Conservation (phyloP, 1,140 invertebrate species). For the Diachasma alloeum region DNA sequence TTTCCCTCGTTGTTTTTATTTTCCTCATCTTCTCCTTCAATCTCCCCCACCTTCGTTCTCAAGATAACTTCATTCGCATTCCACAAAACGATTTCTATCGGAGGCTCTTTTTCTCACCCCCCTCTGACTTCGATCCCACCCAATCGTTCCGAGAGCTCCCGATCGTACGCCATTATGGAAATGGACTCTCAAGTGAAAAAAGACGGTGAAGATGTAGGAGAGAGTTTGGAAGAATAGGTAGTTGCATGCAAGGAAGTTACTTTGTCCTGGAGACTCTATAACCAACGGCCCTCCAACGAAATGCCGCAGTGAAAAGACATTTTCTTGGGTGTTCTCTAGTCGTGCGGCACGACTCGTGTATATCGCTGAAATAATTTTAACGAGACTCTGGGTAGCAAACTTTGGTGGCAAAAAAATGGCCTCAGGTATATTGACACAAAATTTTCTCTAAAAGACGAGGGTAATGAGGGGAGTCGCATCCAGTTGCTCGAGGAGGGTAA, state of each 20-base stretch:
- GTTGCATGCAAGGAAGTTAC: not conserved
- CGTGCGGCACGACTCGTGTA: not conserved
- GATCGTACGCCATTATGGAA: conserved; percentile 20
- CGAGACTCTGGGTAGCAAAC: not conserved
- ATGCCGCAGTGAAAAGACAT: not conserved
- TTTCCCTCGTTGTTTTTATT: not conserved
- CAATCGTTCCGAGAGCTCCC: conserved; percentile 9
- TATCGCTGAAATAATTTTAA: not conserved
- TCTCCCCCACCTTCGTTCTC: not conserved
- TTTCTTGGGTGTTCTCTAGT: not conserved
- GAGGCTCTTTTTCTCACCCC: not conserved
- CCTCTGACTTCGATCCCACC: not conserved
- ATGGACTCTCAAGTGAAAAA: conserved; percentile 21
- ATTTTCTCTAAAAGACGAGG: not conserved
- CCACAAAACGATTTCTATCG: conserved; percentile 15
- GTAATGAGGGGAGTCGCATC: not conserved
- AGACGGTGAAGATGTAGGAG: not conserved
- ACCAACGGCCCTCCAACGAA: not conserved
- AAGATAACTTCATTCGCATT: conserved; percentile 29
- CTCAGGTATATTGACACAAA: not conserved
- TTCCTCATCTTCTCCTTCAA: not conserved
- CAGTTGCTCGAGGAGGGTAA: not conserved
- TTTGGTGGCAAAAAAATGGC: not conserved
- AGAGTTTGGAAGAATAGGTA: not conserved
- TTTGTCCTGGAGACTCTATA: not conserved